Percentiles rank a stretch among this genome's conserved stretches.
These are phyloP conservation scores for Ylistrum balloti DNA, from an alignment of 1,140 invertebrate species.

Conservation along the genomic window DNA sequence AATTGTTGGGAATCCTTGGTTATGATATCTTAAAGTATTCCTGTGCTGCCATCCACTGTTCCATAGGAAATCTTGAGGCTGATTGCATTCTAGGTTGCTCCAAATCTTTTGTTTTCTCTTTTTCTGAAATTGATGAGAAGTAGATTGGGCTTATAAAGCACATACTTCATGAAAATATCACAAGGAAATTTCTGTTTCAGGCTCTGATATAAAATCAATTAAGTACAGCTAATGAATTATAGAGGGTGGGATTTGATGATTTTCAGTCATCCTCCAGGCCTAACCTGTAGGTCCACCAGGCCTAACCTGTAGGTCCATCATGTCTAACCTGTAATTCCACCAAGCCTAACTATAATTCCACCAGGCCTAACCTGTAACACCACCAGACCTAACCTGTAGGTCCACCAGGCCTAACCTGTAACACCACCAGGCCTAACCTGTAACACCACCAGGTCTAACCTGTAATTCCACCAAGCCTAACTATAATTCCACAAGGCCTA, in stretches of 20 bases:
- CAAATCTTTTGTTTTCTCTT: conserved; percentile 65
- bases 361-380: not conserved
- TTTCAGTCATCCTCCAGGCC: not conserved
- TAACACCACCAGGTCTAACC: too few species aligned
- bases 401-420: not conserved
- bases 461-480: too few species aligned
- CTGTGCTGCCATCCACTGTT: conserved; percentile 73
- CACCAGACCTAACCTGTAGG: not conserved
- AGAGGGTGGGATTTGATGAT: too few species aligned
- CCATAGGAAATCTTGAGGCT: conserved; percentile 71
- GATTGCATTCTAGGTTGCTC: conserved; percentile 69
- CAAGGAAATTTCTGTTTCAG: too few species aligned
- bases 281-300: not conserved
- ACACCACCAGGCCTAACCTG: too few species aligned
- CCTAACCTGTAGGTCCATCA: not conserved
- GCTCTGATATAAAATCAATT: too few species aligned
- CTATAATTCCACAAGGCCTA: not conserved
- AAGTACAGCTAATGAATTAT: too few species aligned
- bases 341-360: too few species aligned
- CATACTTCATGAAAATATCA: too few species aligned
- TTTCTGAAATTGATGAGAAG: conserved; percentile 63
- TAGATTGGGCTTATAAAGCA: too few species aligned
- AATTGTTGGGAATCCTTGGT: not conserved
- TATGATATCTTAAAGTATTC: conserved; percentile 76
- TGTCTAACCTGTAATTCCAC: too few species aligned